Base-by-base conservation (phyloP, 1,140 invertebrate species). In the Drosophila truncata region DNA sequence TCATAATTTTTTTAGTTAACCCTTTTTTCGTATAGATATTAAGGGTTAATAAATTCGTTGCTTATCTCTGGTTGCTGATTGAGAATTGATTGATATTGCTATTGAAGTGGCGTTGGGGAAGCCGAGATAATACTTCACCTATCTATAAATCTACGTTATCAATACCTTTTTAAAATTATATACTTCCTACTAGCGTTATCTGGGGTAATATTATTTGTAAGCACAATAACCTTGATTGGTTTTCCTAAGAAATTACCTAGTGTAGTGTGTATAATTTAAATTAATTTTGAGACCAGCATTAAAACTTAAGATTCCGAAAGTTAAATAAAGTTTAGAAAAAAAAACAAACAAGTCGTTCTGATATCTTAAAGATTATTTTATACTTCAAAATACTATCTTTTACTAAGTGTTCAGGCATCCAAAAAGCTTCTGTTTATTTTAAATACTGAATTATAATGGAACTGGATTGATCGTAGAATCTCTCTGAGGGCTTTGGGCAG, bases 81-180 rank as follows among this genome's bases (percentile, higher is more conserved):
- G 35, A 29, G 23, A 50, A 35, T 42, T 69, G 61, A 65, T 70
- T 66, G 66, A 52, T 66, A 29, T 54, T 66, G 37, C 47, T 10
- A 20, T 23, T 20, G 16, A 41, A 37, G 18, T 41, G 44, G 11
- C 6, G 29, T n/a, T 11, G 14, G 18, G 7, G 13, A 27, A 29
- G 60, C 14, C 14, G n/a, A 54, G 66, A 66, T 70, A 70, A 54
- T 31, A 41, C 33, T 14, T 70, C n/a, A 14, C 8, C 20, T 29
- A 59, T 29, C 27, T 33, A 59, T 41, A 71, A 71, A 71, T 50
- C 13, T 60, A 13, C 3, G n/a, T 47, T 49, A 72, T 59, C 69
- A 70, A 69, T 18, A 47, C 3, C 0, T 14, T 33, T 49, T 69
- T 33, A 57, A 71, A 66, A 52, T 52, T 42, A 35, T 11, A 50